A percentile compares a stretch with the other conserved stretches of the same genome.
Evolutionary conservation across 2,888 invertebrate genomes (phyloP).

Genomic region (Micropterix aruncella): DNA sequence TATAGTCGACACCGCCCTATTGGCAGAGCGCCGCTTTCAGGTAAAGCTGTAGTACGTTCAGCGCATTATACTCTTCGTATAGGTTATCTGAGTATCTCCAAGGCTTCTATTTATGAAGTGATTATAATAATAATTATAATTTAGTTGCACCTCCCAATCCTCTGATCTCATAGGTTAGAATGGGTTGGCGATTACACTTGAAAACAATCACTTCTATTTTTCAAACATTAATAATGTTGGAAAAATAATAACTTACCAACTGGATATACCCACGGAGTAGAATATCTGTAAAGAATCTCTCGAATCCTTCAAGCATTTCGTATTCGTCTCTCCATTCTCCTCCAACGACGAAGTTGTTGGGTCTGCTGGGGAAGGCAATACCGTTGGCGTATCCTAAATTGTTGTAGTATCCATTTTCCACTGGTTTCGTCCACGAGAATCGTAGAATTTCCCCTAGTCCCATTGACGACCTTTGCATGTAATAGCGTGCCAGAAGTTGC

Average conservation of each 20-base stretch:
- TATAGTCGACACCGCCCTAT: too few species aligned
- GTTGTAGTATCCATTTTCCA: conserved; percentile 34
- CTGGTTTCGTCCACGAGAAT: conserved; percentile 25
- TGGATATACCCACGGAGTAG: conserved; percentile 24
- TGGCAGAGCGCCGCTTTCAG: too few species aligned
- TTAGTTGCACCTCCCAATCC: not conserved
- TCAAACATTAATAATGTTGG: too few species aligned
- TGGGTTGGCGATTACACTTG: too few species aligned
- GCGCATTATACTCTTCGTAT: too few species aligned
- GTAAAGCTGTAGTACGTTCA: too few species aligned
- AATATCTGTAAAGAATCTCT: conserved; percentile 27
- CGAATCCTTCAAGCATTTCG: conserved; percentile 13
- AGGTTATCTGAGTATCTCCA: too few species aligned
- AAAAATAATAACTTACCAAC: conserved; percentile 5
- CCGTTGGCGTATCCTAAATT: conserved; percentile 44
- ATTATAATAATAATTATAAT: too few species aligned
- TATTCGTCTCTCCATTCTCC: conserved; percentile 23
- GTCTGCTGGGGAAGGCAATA: conserved; percentile 41
- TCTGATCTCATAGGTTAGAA: too few species aligned
- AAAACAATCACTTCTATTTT: too few species aligned
- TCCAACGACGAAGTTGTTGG: conserved; percentile 25
- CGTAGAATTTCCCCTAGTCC: conserved; percentile 44
- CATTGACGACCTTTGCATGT: conserved; percentile 51
- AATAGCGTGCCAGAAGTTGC: conserved; percentile 53
- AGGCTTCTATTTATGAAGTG: too few species aligned